Percentiles rank a stretch among this genome's conserved stretches.
These are phyloP conservation scores for Podarcis raffonei DNA, from an alignment of 2,113 vertebrate species.

Conservation along the genomic window DNA sequence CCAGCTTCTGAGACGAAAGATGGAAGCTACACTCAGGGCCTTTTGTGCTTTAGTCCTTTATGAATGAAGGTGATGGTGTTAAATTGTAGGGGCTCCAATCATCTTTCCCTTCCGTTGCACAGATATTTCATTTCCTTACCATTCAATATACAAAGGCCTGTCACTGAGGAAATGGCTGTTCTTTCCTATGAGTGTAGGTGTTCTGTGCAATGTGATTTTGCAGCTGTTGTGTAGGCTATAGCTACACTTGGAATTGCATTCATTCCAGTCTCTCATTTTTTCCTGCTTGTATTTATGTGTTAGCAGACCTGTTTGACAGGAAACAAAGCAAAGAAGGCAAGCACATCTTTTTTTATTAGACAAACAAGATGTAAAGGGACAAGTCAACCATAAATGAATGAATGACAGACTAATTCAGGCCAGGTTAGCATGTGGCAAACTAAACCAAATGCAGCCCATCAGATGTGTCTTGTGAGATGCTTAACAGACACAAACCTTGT, in stretches of 20 bases:
- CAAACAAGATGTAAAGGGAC: neutral
- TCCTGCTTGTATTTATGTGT: neutral
- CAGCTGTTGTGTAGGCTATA: neutral
- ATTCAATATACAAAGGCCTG: neutral
- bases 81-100: neutral
- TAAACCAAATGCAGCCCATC: neutral
- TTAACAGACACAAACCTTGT: neutral
- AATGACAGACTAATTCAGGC: neutral
- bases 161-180: neutral
- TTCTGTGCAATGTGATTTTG: neutral
- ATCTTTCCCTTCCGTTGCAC: neutral
- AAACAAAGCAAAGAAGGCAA: neutral
- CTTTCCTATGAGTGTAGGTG: too few relatives aligned
- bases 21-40: too few relatives aligned
- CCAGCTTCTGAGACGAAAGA: neutral
- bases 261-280: neutral
- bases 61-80: neutral
- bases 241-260: neutral
- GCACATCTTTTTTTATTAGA: neutral
- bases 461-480: neutral
- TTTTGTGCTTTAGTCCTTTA: neutral
- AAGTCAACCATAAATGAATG: neutral
- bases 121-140: neutral
- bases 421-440: neutral
- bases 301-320: neutral